phyloP scores from a whole-genome alignment of 2,113 vertebrate genomes.

The mouse (Mus musculus) region DNA sequence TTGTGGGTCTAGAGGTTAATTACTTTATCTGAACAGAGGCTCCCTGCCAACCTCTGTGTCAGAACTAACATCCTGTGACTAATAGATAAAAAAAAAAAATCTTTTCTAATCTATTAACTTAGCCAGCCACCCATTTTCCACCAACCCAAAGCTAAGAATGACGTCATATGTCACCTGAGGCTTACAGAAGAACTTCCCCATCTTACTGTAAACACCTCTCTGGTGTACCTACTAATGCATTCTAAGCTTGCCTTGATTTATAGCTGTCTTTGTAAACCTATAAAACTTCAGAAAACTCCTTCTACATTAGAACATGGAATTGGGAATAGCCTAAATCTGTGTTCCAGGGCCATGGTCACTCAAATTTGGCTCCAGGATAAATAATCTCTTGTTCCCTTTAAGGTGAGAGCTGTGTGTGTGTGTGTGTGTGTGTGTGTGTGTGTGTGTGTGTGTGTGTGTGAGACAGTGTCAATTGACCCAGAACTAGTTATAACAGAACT shows the following conservation, averaged over 20 bases:
- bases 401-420: background rate
- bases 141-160: background rate
- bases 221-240: background rate
- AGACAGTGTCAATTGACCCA: background rate
- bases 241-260: background rate
- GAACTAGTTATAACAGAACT: background rate
- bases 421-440: background rate
- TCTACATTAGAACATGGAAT: background rate
- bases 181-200: background rate
- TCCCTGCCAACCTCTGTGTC: background rate
- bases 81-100: background rate
- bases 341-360: background rate
- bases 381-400: background rate
- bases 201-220: background rate
- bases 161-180: background rate
- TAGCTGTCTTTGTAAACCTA: background rate
- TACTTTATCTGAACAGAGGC: background rate
- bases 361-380: background rate
- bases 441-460: background rate
- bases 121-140: too few relatives aligned
- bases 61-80: background rate
- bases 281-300: background rate
- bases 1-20: background rate
- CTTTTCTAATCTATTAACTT: background rate
- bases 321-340: background rate